A percentile compares a stretch with the other conserved stretches of the same genome.
Evolutionary conservation across 2,113 vertebrate genomes (phyloP).

Genomic region (Pseudopipra pipra): DNA sequence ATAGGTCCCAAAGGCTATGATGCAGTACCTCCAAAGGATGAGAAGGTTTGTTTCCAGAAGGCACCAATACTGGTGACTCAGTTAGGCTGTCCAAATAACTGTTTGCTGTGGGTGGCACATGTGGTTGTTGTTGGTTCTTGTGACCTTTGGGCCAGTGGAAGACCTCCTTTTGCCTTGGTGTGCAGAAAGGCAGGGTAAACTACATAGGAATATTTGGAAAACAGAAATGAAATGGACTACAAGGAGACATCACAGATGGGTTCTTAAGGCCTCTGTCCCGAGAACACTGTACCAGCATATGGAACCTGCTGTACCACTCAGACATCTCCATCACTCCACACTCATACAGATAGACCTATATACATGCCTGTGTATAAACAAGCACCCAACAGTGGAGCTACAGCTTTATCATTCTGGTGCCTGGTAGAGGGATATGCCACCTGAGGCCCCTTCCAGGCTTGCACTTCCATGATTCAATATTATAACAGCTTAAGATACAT

Average conservation of each 20-base stretch:
- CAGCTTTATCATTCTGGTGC: background rate
- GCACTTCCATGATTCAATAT: background rate
- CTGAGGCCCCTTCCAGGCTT: background rate
- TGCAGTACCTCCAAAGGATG: background rate
- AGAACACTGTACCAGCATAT: accelerated
- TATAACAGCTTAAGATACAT: background rate
- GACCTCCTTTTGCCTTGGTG: background rate
- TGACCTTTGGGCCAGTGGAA: background rate
- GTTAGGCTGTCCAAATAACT: background rate
- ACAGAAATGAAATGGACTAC: background rate
- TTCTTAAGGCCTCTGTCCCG: background rate
- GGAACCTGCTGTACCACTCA: background rate
- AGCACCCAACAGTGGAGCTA: background rate
- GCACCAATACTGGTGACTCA: background rate
- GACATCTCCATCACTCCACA: background rate
- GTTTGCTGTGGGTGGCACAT: background rate
- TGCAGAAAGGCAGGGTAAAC: background rate
- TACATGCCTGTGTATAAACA: background rate
- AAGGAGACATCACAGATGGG: background rate
- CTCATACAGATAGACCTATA: background rate
- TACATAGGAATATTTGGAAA: background rate
- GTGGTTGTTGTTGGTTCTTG: background rate
- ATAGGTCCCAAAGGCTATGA: background rate
- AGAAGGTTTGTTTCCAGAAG: background rate
- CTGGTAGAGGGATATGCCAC: background rate